Evolutionary conservation across 1,140 invertebrate species (phyloP).

Genomic region (Heterodera schachtii): DNA sequence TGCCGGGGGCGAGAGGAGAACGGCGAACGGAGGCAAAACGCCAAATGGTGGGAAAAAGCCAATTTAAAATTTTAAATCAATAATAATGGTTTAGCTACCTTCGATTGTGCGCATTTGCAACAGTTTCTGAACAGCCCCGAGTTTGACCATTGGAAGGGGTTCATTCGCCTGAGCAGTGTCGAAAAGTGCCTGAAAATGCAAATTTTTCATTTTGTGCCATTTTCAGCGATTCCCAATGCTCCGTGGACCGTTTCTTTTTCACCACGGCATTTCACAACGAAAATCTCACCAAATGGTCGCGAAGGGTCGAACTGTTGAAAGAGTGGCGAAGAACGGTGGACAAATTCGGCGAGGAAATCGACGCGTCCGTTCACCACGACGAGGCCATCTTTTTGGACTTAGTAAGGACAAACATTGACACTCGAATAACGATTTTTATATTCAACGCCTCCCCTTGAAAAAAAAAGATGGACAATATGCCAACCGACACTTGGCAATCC

Average conservation of each 20-base stretch:
- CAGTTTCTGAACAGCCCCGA: constrained; percentile 64
- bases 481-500: constrained; percentile 67
- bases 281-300: constrained; percentile 59
- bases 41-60: not conserved
- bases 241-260: constrained; percentile 55
- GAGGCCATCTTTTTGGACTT: constrained; percentile 63
- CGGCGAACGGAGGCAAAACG: not conserved
- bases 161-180: constrained; percentile 37
- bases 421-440: constrained; percentile 60
- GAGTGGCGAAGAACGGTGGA: constrained; percentile 60
- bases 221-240: constrained; percentile 15
- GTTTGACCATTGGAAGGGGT: constrained; percentile 62
- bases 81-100: not conserved
- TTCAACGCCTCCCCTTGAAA: not conserved
- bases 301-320: constrained; percentile 55
- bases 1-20: not conserved
- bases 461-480: constrained; percentile 22
- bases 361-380: constrained; percentile 57
- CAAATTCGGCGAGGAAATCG: constrained; percentile 47
- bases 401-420: constrained; percentile 42
- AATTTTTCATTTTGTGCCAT: constrained; percentile 5
- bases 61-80: not conserved
- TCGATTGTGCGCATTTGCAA: constrained; percentile 3
- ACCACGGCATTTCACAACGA: constrained; percentile 61
- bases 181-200: not conserved